phyloP scores from a whole-genome alignment of 2,113 vertebrate genomes.

The Brachyhypopomus occidentalis region DNA sequence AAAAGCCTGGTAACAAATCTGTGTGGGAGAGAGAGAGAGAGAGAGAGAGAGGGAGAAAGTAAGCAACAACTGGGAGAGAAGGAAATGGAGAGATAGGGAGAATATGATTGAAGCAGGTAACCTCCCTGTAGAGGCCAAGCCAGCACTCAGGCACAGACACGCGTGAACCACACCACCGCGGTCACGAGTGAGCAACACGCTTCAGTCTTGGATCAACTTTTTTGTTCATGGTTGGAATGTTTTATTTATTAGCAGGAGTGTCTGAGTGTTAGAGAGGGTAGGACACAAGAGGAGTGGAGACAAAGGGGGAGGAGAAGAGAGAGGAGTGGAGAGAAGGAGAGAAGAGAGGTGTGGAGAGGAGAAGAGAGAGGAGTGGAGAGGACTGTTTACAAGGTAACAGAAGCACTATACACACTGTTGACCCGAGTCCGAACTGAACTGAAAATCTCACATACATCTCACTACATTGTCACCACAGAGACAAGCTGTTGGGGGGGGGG shows the following conservation, averaged over 20 bases:
- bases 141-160: not conserved
- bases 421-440: not conserved
- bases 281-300: slow-evolving; percentile 6
- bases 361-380: not conserved
- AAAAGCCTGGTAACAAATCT: not conserved
- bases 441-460: not conserved
- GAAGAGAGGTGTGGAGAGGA: too few relatives aligned
- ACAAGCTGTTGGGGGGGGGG: not conserved
- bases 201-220: slow-evolving; percentile 36
- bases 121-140: not conserved
- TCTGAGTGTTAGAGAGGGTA: not conserved
- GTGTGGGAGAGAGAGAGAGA: slow-evolving; percentile 9
- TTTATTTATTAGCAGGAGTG: slow-evolving; percentile 33
- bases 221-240: slow-evolving; percentile 49
- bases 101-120: not conserved
- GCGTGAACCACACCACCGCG: slow-evolving; percentile 8
- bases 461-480: not conserved
- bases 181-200: slow-evolving; percentile 28
- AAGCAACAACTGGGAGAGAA: not conserved
- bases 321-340: too few relatives aligned
- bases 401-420: slow-evolving; percentile 9
- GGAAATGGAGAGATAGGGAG: not conserved
- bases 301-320: too few relatives aligned
- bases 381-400: slow-evolving; percentile 10
- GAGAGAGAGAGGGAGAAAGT: not conserved